These are phyloP conservation scores for Sarcophaga variegata DNA, from an alignment of 2,888 invertebrate genomes.

Conservation along the genomic window DNA sequence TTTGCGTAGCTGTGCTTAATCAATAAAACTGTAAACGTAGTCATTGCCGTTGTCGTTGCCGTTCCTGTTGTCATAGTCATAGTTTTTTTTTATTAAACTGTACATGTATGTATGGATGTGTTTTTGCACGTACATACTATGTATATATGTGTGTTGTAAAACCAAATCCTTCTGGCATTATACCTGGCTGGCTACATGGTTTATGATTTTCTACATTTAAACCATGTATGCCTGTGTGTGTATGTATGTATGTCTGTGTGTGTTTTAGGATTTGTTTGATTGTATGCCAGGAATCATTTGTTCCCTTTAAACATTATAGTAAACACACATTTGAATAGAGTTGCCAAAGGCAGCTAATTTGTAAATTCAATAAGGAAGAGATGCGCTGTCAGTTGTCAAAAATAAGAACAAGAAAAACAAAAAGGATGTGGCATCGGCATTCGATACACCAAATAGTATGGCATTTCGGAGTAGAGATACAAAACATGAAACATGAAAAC, in stretches of 20 bases:
- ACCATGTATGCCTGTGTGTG: not conserved
- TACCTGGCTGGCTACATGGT: constrained; percentile 24
- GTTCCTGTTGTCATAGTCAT: not conserved
- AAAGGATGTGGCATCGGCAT: not conserved
- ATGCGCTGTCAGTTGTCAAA: not conserved
- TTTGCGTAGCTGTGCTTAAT: constrained; percentile 55
- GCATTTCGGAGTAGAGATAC: too few species aligned
- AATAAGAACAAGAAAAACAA: not conserved
- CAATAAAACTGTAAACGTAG: constrained; percentile 43
- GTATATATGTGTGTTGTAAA: not conserved
- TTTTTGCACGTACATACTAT: not conserved
- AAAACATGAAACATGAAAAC: too few species aligned
- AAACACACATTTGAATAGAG: constrained; percentile 37
- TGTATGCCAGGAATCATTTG: constrained; percentile 44
- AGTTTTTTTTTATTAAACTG: not conserved
- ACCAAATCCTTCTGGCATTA: constrained; percentile 7
- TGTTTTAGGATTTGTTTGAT: not conserved
- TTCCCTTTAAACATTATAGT: constrained; percentile 37
- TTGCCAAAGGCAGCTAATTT: constrained; percentile 15
- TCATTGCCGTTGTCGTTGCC: not conserved
- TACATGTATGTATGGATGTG: not conserved
- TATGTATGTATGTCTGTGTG: not conserved
- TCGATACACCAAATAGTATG: not conserved
- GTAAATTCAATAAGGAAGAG: constrained; percentile 5
- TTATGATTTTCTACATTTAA: constrained; percentile 37